Evolutionary conservation across 2,797 vertebrate species (phyloP), one percentile per base, ranked within the genome.

Genomic region (Sebastes variabilis): DNA sequence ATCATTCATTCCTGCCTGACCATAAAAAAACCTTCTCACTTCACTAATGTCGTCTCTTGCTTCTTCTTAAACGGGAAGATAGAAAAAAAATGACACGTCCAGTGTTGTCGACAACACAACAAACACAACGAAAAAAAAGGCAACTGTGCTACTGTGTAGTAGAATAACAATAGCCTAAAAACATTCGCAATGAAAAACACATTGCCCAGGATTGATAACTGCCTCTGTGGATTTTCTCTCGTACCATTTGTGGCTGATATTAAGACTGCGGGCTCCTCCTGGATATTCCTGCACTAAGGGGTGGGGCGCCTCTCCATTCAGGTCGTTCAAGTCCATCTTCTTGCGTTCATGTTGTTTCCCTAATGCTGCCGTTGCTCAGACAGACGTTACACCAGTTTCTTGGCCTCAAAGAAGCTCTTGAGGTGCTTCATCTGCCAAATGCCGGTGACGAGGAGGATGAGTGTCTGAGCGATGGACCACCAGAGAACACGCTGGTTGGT

Each of bases 401-500:
- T 99, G 82, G 98, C 98, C 87, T 99, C 98, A 20, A 98, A 99
- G 93, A 99, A 99, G 90, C 97, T 97, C 89, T 99, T 99, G 76
- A 99, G 97, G 75, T 99, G 98, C 74, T 97, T 96, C 97, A 99
- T 99, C 93, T 99, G 98, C 98, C 98, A 99, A 87, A 99, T 97
- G 49, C 98, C 97, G 0, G 97, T 99, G 90, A 98, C 87, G 84
- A 99, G 96, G 87, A 99, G 97, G 94, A 99, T 99, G 93, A 98
- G 88, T 0, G 98, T 99, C 90, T 99, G 98, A 14, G 97, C 95
- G 1, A 99, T 98, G 84, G 98, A 99, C 98, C 98, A 99, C 98
- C 98, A 99, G 8, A 99, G 96, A 24, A 99, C 98, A 0, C 98
- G 95, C 94, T 99, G 98, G 95, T 98, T 98, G 61, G 98, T 99